Conservation (phyloP, 2,113 vertebrate species). For the Nannobrachium achirus region DNA sequence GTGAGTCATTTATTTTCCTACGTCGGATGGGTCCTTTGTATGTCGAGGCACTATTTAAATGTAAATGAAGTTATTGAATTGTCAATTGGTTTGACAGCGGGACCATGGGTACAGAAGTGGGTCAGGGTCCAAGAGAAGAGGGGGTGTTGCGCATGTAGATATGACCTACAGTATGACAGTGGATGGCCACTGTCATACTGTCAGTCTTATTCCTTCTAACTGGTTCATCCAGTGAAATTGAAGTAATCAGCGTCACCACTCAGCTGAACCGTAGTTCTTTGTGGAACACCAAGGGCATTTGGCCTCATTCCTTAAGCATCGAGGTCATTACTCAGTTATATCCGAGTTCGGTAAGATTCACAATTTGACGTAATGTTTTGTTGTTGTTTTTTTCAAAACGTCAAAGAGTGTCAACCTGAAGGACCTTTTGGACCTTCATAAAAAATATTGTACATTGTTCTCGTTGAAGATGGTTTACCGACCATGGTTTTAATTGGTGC, state of each 20-base stretch:
- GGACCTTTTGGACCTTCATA: too few relatives aligned
- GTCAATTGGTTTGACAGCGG: slow-evolving; percentile 1
- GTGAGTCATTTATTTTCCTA: background rate
- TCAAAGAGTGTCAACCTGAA: too few relatives aligned
- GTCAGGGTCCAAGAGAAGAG: background rate
- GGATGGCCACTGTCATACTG: too few relatives aligned
- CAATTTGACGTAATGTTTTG: too few relatives aligned
- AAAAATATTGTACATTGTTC: too few relatives aligned
- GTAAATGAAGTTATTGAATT: slow-evolving; percentile 33
- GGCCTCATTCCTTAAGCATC: too few relatives aligned
- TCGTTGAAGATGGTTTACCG: background rate
- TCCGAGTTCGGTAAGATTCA: too few relatives aligned
- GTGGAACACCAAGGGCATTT: background rate
- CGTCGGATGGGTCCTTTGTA: background rate
- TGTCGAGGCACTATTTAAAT: slow-evolving; percentile 33
- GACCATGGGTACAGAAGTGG: slow-evolving; percentile 1
- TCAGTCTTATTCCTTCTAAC: too few relatives aligned
- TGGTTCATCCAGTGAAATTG: background rate
- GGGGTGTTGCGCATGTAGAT: background rate
- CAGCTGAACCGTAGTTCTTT: background rate
- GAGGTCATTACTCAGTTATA: too few relatives aligned
- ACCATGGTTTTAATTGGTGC: background rate
- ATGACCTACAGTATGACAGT: too few relatives aligned
- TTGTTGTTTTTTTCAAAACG: too few relatives aligned
- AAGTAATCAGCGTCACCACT: too few relatives aligned